These are phyloP conservation scores for Phasia obesa DNA, from an alignment of 2,888 invertebrate species.

Conservation along the genomic window DNA sequence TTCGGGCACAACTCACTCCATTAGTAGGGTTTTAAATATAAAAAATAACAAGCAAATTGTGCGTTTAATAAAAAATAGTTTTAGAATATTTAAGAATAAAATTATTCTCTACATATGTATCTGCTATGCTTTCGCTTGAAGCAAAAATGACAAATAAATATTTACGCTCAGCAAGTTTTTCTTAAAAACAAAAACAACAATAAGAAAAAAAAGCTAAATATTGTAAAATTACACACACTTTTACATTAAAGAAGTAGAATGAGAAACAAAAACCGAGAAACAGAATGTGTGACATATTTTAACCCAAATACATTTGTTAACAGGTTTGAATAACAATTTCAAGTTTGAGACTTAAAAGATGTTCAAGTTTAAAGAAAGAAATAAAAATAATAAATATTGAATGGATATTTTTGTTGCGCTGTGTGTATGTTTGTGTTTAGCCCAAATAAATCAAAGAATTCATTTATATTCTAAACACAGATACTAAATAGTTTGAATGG, in stretches of 20 bases:
- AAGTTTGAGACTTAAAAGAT: slow-evolving; percentile 6
- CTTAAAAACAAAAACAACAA: background rate
- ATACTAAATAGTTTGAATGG: background rate
- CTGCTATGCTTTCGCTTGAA: no score
- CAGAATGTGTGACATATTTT: slow-evolving; percentile 52
- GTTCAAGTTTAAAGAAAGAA: background rate
- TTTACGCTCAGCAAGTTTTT: background rate
- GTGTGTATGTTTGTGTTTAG: background rate
- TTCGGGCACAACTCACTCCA: no score
- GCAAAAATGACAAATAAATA: background rate
- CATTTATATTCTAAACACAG: background rate
- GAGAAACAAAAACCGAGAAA: background rate
- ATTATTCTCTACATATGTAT: no score
- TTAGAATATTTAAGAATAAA: no score
- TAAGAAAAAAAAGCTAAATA: background rate
- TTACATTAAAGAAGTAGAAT: background rate
- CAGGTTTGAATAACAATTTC: slow-evolving; percentile 20
- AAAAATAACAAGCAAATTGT: no score
- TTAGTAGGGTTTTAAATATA: no score
- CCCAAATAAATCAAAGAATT: background rate
- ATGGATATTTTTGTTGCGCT: background rate
- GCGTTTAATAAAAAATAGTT: no score
- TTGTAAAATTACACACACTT: background rate
- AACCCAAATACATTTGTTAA: slow-evolving; percentile 55
- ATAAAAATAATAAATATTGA: background rate